Base-by-base conservation (phyloP, 2,888 invertebrate species). In the Drosophila lacicola region DNA sequence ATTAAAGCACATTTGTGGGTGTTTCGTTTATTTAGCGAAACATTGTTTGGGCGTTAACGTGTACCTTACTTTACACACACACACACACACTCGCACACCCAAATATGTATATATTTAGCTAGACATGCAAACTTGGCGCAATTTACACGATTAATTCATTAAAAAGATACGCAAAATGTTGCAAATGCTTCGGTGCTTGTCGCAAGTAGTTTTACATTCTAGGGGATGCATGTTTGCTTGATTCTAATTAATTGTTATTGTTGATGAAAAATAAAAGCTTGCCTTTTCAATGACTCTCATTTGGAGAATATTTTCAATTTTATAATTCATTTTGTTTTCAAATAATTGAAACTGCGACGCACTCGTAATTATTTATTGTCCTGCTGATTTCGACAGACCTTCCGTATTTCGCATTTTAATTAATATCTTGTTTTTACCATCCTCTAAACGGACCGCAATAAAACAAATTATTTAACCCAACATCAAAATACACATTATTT, bases 141-240 rank as follows among this genome's bases (percentile, higher is more conserved):
- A 75, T 84, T 77, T 77, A 85, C 83, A 88, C 70, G 79, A 80
- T 86, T 88, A 88, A 88, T 85, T 88, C 86, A 85, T 88, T 85
- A 85, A 88, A 85, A 88, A 79, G 74, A 78, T 78, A 84, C 84
- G 82, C 78, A 84, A 80, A 80, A 80, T 78, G 68, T 57, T 70
- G 80, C 70, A 85, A 85, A 85, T 79, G 46, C 33, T 46, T 45
- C 10, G 53, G 19, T 60, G 61, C 51, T 42, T 47, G 64, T 14
- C 37, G 58, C 34, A 60, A 63, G 60, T 63, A 57, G 54, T 50
- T 57, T 11, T 49, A 13, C 60, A 55, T 39, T 37, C 29, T n/a
- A 21, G 58, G 29, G 21, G 8, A 21, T 66, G 75, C 72, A 80
- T 80, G 75, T 79, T 72, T 62, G 57, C 72, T 71, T 73, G 55